Evolutionary conservation across 2,888 invertebrate species (phyloP).

Genomic region (Tetragnatha montana): DNA sequence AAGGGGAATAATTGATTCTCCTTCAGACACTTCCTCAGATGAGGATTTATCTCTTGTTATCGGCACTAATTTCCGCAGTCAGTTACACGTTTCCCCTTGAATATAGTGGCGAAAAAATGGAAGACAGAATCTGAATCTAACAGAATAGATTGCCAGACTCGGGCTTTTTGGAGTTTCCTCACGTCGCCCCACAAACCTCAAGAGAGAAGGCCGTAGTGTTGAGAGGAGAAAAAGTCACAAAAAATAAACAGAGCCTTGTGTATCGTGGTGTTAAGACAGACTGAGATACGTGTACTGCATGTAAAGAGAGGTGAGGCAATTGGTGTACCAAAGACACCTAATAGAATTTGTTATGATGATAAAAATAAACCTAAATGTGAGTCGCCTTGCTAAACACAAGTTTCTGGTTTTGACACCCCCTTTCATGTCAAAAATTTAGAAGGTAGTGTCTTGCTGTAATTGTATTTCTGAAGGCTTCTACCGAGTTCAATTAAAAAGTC

Average conservation of each 20-base stretch:
- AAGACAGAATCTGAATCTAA: slow-evolving; percentile 47
- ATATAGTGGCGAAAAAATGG: slow-evolving; percentile 11
- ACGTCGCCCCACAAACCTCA: slow-evolving; percentile 59
- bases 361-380: slow-evolving; percentile 37
- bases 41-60: slow-evolving; percentile 22
- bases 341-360: slow-evolving; percentile 60
- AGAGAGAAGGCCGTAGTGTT: slow-evolving; percentile 49
- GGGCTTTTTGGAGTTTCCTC: slow-evolving; percentile 32
- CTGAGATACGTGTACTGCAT: slow-evolving; percentile 57
- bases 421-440: not conserved
- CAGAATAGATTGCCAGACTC: slow-evolving; percentile 51
- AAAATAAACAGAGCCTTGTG: slow-evolving; percentile 53
- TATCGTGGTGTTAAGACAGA: slow-evolving; percentile 53
- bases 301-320: slow-evolving; percentile 38
- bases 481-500: no score
- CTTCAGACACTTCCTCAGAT: not conserved
- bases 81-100: slow-evolving; percentile 32
- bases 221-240: slow-evolving; percentile 35
- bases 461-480: no score
- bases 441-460: no score
- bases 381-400: not conserved
- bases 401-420: not conserved
- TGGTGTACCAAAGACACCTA: slow-evolving; percentile 56
- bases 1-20: not conserved
- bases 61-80: slow-evolving; percentile 52